Percentiles rank a stretch among this genome's conserved stretches.
Conservation (phyloP, 2,888 invertebrate species). For the Clunio marinus region DNA sequence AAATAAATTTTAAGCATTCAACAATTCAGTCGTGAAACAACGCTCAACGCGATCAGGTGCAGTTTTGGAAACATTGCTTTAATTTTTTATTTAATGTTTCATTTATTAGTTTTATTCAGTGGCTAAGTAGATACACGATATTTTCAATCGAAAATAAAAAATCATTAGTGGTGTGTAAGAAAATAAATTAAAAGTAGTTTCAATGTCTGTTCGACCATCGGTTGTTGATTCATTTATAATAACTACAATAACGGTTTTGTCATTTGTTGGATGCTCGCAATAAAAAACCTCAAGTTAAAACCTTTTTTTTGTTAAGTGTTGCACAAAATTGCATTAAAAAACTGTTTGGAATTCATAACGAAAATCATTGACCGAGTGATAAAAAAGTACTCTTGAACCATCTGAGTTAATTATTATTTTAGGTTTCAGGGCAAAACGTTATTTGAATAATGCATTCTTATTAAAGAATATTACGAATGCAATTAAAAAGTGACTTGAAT, state of each 20-base stretch:
- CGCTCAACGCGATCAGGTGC: background rate
- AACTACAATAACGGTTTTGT: background rate
- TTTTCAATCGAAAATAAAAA: background rate
- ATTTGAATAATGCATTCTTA: too few relatives aligned
- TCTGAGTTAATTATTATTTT: too few relatives aligned
- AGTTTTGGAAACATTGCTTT: too few relatives aligned
- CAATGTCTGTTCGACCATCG: slow-evolving; percentile 4
- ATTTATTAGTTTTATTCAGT: too few relatives aligned
- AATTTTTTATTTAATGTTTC: too few relatives aligned
- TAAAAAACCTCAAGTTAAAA: background rate
- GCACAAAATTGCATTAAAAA: background rate
- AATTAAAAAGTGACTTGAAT: too few relatives aligned
- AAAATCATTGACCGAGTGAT: too few relatives aligned
- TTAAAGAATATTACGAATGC: too few relatives aligned
- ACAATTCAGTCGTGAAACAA: background rate
- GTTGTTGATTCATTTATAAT: background rate
- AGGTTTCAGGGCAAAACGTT: too few relatives aligned
- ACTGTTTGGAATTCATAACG: background rate
- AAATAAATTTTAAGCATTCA: too few relatives aligned
- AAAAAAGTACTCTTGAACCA: too few relatives aligned
- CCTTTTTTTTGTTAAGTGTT: background rate
- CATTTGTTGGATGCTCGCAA: background rate
- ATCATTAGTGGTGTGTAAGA: background rate
- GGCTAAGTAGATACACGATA: too few relatives aligned
- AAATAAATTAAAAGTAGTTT: background rate